These are phyloP conservation scores for Drosophila meridiana DNA, from an alignment of 2,888 invertebrate genomes.

Conservation along the genomic window DNA sequence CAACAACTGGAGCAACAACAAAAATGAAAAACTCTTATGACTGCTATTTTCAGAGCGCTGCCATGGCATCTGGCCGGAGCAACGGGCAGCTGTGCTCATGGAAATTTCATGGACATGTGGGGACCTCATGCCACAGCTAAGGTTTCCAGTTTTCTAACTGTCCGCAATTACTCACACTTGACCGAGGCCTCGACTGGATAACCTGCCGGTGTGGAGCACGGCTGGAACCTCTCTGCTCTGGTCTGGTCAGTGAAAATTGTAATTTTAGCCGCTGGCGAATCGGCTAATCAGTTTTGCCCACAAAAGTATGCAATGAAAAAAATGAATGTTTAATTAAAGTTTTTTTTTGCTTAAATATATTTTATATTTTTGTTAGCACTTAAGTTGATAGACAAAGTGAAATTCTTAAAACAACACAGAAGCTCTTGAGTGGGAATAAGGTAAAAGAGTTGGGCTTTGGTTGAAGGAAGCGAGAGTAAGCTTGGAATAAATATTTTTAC, in stretches of 20 bases:
- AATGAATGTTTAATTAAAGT: neutral
- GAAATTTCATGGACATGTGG: conserved; percentile 61
- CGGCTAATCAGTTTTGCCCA: conserved; percentile 25
- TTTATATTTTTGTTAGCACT: neutral
- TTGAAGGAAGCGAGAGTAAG: neutral
- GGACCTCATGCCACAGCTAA: conserved; percentile 22
- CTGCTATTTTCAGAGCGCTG: conserved; percentile 63
- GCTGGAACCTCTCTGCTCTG: conserved; percentile 6
- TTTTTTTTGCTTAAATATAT: neutral
- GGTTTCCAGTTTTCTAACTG: conserved; percentile 64
- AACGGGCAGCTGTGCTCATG: conserved; percentile 43
- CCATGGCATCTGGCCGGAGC: conserved; percentile 35
- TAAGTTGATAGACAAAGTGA: neutral
- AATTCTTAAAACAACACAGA: neutral
- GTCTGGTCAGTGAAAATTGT: conserved; percentile 53
- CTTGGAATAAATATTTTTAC: no score
- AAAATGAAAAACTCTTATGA: conserved; percentile 45
- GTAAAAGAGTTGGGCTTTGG: neutral
- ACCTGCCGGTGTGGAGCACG: conserved; percentile 17
- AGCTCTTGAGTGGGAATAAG: neutral
- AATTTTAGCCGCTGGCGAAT: conserved; percentile 41
- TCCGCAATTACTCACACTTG: conserved; percentile 75
- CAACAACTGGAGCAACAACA: conserved; percentile 20
- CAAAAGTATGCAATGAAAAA: conserved; percentile 14
- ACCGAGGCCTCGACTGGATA: conserved; percentile 44